Evolutionary conservation across 1,140 invertebrate genomes (phyloP).

Genomic region (Drosophila hydei): DNA sequence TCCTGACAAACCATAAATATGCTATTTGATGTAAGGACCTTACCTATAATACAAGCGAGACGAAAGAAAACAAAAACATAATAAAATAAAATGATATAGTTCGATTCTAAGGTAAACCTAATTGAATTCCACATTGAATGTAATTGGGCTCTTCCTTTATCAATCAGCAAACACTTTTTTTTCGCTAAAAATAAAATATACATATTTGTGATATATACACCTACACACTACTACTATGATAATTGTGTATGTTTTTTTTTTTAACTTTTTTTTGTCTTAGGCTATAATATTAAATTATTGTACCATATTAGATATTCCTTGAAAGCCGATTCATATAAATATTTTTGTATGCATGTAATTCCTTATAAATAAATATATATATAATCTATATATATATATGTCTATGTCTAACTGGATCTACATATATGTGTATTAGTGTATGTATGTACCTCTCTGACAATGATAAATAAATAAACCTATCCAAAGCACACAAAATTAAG

Average conservation of each 20-base stretch:
- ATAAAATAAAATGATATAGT: not conserved
- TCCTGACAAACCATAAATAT: conserved; percentile 13
- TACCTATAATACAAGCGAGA: conserved; percentile 14
- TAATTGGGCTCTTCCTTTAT: conserved; percentile 2
- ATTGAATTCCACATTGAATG: not conserved
- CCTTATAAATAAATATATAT: conserved; percentile 12
- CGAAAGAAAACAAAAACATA: not conserved
- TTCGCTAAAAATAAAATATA: conserved; percentile 42
- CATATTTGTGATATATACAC: conserved; percentile 73
- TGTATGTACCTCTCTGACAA: conserved; percentile 30
- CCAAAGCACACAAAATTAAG: conserved; percentile 6
- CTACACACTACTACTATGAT: conserved; percentile 25
- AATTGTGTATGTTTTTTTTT: conserved; percentile 4
- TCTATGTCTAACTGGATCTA: conserved; percentile 40
- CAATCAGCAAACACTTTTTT: not conserved
- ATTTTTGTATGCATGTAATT: conserved; percentile 52
- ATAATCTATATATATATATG: conserved; percentile 36
- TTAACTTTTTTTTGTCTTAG: conserved; percentile 48
- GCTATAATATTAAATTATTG: conserved; percentile 65
- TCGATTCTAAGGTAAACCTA: not conserved
- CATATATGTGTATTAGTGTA: conserved; percentile 42
- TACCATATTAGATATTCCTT: conserved; percentile 68
- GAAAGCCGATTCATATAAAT: conserved; percentile 57
- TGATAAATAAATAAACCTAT: conserved; percentile 34
- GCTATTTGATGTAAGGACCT: conserved; percentile 25